These are phyloP conservation scores for Epizoanthus rinbou DNA, from an alignment of 92 coral and sea anemone genomes.

Conservation along the genomic window DNA sequence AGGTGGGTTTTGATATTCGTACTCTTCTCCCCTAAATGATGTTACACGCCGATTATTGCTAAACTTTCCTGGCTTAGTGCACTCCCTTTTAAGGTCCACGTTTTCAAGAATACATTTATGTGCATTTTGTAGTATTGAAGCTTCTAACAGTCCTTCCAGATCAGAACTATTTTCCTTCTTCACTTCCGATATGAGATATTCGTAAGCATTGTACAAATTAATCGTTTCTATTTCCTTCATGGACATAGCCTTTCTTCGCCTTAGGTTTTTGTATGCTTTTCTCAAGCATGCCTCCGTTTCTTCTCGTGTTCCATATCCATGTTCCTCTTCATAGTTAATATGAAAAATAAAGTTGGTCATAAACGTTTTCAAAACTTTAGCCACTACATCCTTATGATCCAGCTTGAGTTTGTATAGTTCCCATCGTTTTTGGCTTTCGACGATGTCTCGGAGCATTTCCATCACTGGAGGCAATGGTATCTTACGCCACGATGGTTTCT, in stretches of 20 bases:
- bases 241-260: constrained; percentile 23
- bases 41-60: constrained; percentile 58
- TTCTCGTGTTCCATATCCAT: constrained; percentile 53
- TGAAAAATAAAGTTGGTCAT: constrained; percentile 59
- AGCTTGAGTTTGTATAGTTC: neutral
- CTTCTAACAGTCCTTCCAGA: constrained; percentile 41
- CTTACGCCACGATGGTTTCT: constrained; percentile 74
- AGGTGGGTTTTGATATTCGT: constrained; percentile 67
- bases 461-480: constrained; percentile 15
- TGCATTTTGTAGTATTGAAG: constrained; percentile 41
- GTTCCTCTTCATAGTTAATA: constrained; percentile 77
- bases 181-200: constrained; percentile 15
- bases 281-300: constrained; percentile 52
- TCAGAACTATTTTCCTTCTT: neutral
- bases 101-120: constrained; percentile 62
- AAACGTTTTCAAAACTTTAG: constrained; percentile 40
- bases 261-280: neutral
- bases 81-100: constrained; percentile 3
- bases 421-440: constrained; percentile 55
- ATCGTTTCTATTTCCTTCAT: constrained; percentile 73
- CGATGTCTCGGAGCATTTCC: constrained; percentile 34
- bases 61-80: constrained; percentile 68
- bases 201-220: constrained; percentile 60
- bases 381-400: neutral
- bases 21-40: constrained; percentile 58